phyloP scores from a whole-genome alignment of 2,113 vertebrate species.

The Bubo bubo region DNA sequence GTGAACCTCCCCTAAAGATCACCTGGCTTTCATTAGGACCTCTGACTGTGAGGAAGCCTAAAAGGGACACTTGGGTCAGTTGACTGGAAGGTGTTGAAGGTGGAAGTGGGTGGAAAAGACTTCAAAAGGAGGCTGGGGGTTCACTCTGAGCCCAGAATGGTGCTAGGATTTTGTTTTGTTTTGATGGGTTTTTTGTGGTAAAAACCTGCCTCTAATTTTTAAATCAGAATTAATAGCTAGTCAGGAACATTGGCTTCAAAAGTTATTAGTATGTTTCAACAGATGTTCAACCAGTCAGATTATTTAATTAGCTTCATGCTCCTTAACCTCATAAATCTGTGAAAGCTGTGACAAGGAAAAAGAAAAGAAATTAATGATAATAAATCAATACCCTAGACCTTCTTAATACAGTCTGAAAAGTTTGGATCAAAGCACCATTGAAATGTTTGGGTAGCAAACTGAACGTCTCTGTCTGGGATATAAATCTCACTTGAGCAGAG shows the following conservation, averaged over 20 bases:
- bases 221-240: conserved; percentile 52
- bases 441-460: not conserved
- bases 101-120: not conserved
- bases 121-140: not conserved
- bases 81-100: not conserved
- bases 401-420: not conserved
- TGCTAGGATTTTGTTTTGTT: not conserved
- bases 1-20: not conserved
- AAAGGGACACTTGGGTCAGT: not conserved
- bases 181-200: not conserved
- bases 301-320: conserved; percentile 59
- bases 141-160: not conserved
- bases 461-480: not conserved
- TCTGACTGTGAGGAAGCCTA: not conserved
- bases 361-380: conserved; percentile 20
- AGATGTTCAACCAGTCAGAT: conserved; percentile 53
- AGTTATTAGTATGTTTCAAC: conserved; percentile 44
- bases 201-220: not conserved
- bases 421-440: not conserved
- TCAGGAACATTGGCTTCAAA: not conserved
- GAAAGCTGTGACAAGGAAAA: conserved; percentile 28
- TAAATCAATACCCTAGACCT: conserved; percentile 16
- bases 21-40: not conserved
- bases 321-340: conserved; percentile 53
- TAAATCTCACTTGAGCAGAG: not conserved